Percentiles rank a stretch among this genome's conserved stretches.
These are phyloP conservation scores for Pelvicachromis taeniatus DNA, from an alignment of 2,113 vertebrate genomes.

Conservation along the genomic window DNA sequence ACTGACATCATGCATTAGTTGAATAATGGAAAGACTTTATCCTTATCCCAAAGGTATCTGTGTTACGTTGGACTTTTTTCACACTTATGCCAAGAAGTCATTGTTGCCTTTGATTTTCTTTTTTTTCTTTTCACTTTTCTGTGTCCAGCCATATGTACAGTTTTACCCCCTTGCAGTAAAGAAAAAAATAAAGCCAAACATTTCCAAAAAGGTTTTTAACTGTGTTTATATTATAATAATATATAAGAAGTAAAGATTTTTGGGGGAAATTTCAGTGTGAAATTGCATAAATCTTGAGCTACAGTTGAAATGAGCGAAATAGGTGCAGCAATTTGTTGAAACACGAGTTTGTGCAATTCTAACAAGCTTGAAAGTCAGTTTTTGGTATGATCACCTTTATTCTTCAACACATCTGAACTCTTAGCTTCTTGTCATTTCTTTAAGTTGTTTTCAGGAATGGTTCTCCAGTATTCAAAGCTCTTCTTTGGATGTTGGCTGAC, in stretches of 20 bases:
- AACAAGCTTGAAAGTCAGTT: too few relatives aligned
- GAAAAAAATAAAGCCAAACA: slow-evolving; percentile 61
- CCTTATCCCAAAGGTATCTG: slow-evolving; percentile 66
- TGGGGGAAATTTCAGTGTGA: not conserved
- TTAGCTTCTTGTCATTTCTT: not conserved
- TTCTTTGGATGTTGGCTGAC: not conserved
- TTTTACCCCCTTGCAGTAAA: slow-evolving; percentile 53
- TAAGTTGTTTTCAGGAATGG: not conserved
- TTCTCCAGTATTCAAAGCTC: not conserved
- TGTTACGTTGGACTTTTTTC: slow-evolving; percentile 31
- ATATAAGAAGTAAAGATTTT: not conserved
- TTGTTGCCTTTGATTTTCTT: slow-evolving; percentile 52
- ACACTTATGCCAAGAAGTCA: slow-evolving; percentile 71
- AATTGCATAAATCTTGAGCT: not conserved
- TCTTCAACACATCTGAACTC: not conserved
- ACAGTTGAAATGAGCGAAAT: not conserved
- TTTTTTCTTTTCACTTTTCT: slow-evolving; percentile 3
- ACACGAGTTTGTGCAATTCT: too few relatives aligned
- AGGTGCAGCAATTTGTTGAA: not conserved
- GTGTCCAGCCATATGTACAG: slow-evolving; percentile 71
- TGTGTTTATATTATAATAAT: not conserved
- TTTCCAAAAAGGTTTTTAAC: slow-evolving; percentile 41
- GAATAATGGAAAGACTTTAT: not conserved
- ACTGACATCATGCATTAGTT: not conserved
- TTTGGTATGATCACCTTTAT: not conserved